Evolutionary conservation across 2,113 vertebrate genomes (phyloP), one percentile per base, ranked within the genome.

Genomic region (Acrocephalus arundinaceus): DNA sequence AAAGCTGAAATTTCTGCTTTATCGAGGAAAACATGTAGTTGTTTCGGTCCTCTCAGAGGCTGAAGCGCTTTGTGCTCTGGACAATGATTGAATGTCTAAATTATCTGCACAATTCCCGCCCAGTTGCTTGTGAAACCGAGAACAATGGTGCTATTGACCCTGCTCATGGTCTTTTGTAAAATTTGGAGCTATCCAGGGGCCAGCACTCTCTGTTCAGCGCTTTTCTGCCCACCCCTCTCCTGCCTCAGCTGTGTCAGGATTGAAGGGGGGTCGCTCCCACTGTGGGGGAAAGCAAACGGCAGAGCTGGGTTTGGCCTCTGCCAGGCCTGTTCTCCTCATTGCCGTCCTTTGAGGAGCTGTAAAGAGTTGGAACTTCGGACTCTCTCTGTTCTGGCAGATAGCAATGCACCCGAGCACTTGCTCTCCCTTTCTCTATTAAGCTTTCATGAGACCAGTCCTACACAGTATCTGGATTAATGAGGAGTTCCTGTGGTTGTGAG

Each of bases 191-290:
- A 2, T 18, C 58, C 19, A 3, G 48, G 48, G 46, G 7, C n/a
- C 61, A 37, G 33, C 1, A 0, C 21, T 86, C 48, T 43, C 35
- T 72, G 3, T 35, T 20, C 37, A 23, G 39, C 2, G 2, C 19
- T 52, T 19, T 3, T 14, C 21, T 65, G 35, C 13, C 24, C 0
- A 0, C 68, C 25, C 21, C 11, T 79, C 45, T 61, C 17, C 46
- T 39, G 45, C 58, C 45, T 31, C 11, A 17, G 24, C 58, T 65
- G n/a, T 17, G 54, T 6, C 11, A 13, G 61, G 66, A 12, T 35
- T 57, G 51, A 19, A 35, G 43, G 17, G 9, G 52, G 7, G 27
- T 3, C 16, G 7, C 48, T 15, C 15, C 5, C 15, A 3, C 33
- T 11, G 4, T 0, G 4, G 11, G 27, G 14, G 7, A 8, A 20